Evolutionary conservation across 2,113 vertebrate species (phyloP), one percentile per base, ranked within the genome.

Genomic region (Nibea albiflora): DNA sequence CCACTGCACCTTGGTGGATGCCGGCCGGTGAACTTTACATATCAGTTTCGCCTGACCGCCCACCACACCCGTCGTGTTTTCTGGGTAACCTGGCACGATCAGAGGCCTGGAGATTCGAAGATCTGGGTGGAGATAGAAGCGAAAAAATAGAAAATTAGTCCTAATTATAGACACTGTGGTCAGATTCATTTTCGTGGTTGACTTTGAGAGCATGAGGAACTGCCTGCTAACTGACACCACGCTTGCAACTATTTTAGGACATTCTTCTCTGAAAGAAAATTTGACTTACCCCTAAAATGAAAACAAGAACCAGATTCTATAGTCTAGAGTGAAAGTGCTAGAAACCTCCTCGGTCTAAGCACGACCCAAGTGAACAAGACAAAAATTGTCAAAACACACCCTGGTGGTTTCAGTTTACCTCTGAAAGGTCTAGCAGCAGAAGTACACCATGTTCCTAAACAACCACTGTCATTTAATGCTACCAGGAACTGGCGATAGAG

Each of bases 1-100:
- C 98, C 98, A 99, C 94, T 99, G 97, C 76, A 99, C 96, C 83
- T 96, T 96, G 17, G 97, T 98, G 91, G 95, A 95, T 15, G 94
- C 95, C 0, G 98, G 96, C 0, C 96, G 96, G 92, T 98, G 97
- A 60, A 98, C 95, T 90, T 97, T 98, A 92, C 98, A 99, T 56
- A 96, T 89, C 78, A 99, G 94, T 80, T 96, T 96, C 14, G 95
- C 96, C 0, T 97, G 93, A 0, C 96, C 96, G 24, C 97, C 97
- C 20, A 95, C 93, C 67, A 96, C 81, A 0, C 89, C 97, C 0
- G 97, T 98, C 73, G 95, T 96, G 87, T 99, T 99, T 92, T 97
- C 96, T 0, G 97, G 98, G 79, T 97, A 96, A 49, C 97, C 97
- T 0, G 97, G 96, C 85, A 97, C 92, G 65, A 99, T 93, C 87